Evolutionary conservation across 2,888 invertebrate species (phyloP), one percentile per base, ranked within the genome.

Genomic region (Bellardia bayeri): DNA sequence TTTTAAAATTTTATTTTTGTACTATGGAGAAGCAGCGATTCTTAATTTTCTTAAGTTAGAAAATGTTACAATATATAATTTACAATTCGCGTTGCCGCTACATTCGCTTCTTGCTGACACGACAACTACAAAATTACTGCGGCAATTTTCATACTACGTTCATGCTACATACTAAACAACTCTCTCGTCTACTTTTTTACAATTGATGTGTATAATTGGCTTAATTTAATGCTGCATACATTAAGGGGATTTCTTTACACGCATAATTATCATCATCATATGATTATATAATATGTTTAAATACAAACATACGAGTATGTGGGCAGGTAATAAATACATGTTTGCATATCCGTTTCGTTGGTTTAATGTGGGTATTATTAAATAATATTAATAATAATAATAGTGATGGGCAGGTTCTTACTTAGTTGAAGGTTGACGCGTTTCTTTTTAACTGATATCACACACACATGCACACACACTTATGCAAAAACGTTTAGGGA

Each of bases 131-230:
- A 49, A 14, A 42, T 42, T 2, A 42, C 14, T 49, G 49, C 49
- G 49, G 2, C 14, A 49, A 49, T 49, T 2, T 14, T 49, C 0
- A 51, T 23, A 23, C 23, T 23, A 1, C 23, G 1, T 23, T 0
- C 23, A 1, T 1, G 1, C 0, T 23, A 23, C 23, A 23, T 4
- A 37, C 37, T 37, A 37, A 37, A 51, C 51, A 13, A n/a, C 14
- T 7, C 51, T 3, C n/a, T n/a, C n/a, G 37, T n/a, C 30, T 61
- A 13, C 9, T 42, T n/a, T 75, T 16, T n/a, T 75, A 40, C 63
- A 49, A 74, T 78, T 86, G 85, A 89, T 86, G 88, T 85, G 88
- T 88, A 81, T 89, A 89, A 89, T 88, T 88, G 88, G 86, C 86
- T 81, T 81, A 88, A 87, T 88, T 75, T 76, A 66, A 69, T 64